phyloP scores from a whole-genome alignment of 2,113 vertebrate species.

The Rallus limicola region DNA sequence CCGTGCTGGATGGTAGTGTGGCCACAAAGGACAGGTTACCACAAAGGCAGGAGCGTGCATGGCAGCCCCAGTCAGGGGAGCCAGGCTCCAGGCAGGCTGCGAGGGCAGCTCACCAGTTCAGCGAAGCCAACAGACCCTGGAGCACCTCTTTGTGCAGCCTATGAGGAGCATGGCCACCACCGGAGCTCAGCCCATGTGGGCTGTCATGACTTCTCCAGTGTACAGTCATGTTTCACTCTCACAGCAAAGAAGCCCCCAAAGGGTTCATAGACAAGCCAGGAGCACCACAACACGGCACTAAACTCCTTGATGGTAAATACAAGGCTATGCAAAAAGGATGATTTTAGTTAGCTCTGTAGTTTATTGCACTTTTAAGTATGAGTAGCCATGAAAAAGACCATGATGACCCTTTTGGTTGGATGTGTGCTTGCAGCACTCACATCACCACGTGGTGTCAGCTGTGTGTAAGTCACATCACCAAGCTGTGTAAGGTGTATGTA shows the following conservation, averaged over 20 bases:
- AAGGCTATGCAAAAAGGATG: neutral
- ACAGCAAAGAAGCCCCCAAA: fast-evolving
- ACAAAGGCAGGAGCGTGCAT: fast-evolving
- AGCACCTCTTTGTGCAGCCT: neutral
- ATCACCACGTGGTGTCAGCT: neutral
- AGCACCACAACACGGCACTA: neutral
- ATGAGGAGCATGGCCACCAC: fast-evolving
- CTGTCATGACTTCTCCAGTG: fast-evolving
- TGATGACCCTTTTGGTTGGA: neutral
- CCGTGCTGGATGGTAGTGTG: no score
- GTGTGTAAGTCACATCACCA: no score
- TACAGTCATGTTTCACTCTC: fast-evolving
- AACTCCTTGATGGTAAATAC: neutral
- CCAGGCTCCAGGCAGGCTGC: neutral
- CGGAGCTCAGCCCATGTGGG: fast-evolving
- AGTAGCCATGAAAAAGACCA: neutral
- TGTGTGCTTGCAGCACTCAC: neutral
- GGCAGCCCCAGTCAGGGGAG: fast-evolving
- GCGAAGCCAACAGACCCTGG: neutral
- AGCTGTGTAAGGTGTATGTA: fast-evolving
- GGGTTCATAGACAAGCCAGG: neutral
- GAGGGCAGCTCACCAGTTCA: neutral
- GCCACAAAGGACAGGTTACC: neutral
- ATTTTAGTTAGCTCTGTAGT: neutral
- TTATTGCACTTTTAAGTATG: neutral